These are phyloP conservation scores for Sclerodermus sp. DNA, from an alignment of 2,888 invertebrate species.

Conservation along the genomic window DNA sequence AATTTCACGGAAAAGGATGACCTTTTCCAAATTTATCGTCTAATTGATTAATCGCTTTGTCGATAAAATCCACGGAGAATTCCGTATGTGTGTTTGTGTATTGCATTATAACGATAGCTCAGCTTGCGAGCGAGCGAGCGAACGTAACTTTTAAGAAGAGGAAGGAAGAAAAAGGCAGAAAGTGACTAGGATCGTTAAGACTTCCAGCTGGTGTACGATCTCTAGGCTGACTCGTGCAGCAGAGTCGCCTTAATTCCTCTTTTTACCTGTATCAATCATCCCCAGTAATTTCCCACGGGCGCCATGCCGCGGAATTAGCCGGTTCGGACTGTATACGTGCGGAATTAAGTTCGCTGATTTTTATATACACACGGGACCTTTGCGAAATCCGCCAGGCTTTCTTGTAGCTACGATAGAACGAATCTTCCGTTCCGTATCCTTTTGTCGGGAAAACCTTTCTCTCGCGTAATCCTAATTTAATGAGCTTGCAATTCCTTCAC, in stretches of 20 bases:
- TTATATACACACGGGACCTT: conserved; percentile 7
- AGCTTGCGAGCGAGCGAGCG: too few relatives aligned
- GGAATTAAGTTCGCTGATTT: conserved; percentile 32
- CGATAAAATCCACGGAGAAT: too few relatives aligned
- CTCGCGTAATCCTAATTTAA: too few relatives aligned
- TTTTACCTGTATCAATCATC: conserved; percentile 45
- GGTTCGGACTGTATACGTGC: conserved; percentile 24
- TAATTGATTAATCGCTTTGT: too few relatives aligned
- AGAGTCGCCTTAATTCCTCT: conserved; percentile 28
- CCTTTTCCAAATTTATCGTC: too few relatives aligned
- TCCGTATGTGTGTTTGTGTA: too few relatives aligned
- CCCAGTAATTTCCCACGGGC: conserved; percentile 49
- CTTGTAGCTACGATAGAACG: too few relatives aligned
- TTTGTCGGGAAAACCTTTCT: too few relatives aligned
- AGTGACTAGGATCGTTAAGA: neutral
- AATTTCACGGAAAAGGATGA: too few relatives aligned
- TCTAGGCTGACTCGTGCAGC: neutral
- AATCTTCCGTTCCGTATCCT: too few relatives aligned
- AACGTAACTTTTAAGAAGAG: neutral
- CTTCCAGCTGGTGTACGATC: neutral
- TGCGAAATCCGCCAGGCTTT: neutral
- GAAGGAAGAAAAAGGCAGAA: neutral
- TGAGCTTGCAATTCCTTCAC: too few relatives aligned
- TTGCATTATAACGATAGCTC: too few relatives aligned
- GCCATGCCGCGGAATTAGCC: conserved; percentile 42